A percentile compares a stretch with the other conserved stretches of the same genome.
Conservation (phyloP, 2,113 vertebrate species). For the Barnardius zonarius region DNA sequence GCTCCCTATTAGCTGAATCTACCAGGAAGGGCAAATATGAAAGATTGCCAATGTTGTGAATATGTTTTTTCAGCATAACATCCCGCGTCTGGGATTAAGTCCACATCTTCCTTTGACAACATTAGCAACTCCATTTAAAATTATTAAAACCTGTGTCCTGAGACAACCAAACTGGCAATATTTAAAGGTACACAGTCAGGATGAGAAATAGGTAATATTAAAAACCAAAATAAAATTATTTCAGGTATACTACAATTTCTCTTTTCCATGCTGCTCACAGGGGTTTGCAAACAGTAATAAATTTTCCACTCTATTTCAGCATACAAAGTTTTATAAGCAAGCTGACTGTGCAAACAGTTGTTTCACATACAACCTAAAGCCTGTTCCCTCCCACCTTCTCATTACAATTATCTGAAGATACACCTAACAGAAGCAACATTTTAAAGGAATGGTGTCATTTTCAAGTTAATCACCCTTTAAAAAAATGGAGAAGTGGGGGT, state of each 20-base stretch:
- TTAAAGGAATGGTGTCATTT: constrained; percentile 6
- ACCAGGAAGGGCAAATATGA: background rate
- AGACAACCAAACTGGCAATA: background rate
- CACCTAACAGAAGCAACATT: background rate
- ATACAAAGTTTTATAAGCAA: background rate
- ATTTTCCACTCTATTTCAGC: background rate
- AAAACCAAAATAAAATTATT: background rate
- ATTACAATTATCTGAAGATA: background rate
- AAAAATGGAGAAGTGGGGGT: background rate
- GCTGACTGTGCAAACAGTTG: background rate
- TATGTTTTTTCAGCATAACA: background rate
- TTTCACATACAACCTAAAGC: background rate
- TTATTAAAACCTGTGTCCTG: background rate
- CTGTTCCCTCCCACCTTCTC: background rate
- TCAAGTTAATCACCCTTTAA: constrained; percentile 5
- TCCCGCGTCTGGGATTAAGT: background rate
- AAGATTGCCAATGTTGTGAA: background rate
- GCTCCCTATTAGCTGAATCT: background rate
- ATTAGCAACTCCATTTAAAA: background rate
- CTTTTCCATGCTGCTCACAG: background rate
- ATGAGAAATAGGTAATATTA: background rate
- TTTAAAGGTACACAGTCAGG: background rate
- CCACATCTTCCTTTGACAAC: background rate
- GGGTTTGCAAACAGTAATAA: background rate
- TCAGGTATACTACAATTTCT: background rate